A percentile compares a stretch with the other conserved stretches of the same genome.
These are phyloP conservation scores for Cydia amplana DNA, from an alignment of 1,140 invertebrate genomes.

Conservation along the genomic window DNA sequence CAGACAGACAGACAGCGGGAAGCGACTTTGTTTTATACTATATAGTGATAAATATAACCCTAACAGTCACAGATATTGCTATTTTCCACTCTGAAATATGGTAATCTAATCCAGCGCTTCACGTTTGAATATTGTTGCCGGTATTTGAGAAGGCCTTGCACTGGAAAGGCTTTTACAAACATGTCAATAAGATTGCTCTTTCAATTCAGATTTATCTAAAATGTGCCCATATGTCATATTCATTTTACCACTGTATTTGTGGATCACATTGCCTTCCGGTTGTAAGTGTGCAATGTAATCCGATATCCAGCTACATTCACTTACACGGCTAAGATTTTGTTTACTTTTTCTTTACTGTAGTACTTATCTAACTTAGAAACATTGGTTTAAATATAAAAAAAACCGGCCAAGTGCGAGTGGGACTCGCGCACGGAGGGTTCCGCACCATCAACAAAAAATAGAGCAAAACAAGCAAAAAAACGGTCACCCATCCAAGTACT, in stretches of 20 bases:
- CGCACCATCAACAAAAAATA: too few species aligned
- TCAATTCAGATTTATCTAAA: conserved; percentile 50
- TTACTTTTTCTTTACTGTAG: too few species aligned
- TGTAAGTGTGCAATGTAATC: neutral
- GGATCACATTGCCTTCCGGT: neutral
- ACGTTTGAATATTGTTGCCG: conserved; percentile 33
- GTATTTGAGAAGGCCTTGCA: conserved; percentile 42
- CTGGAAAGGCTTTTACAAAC: conserved; percentile 31
- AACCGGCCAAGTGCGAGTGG: too few species aligned
- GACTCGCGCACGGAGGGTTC: too few species aligned
- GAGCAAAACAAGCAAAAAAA: too few species aligned
- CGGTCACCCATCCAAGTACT: too few species aligned
- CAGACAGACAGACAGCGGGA: too few species aligned
- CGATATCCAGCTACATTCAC: neutral
- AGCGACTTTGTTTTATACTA: too few species aligned
- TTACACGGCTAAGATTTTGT: too few species aligned
- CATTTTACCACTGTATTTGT: neutral
- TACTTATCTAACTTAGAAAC: too few species aligned
- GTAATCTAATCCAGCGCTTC: conserved; percentile 34
- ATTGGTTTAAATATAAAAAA: too few species aligned
- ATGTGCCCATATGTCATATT: conserved; percentile 40
- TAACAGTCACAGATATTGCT: neutral
- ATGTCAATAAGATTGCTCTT: conserved; percentile 40
- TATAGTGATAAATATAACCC: neutral
- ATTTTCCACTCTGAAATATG: conserved; percentile 9